Percentiles rank a stretch among this genome's conserved stretches.
Conservation (phyloP, 1,140 invertebrate species). For the Pogonognathellus flavescens region DNA sequence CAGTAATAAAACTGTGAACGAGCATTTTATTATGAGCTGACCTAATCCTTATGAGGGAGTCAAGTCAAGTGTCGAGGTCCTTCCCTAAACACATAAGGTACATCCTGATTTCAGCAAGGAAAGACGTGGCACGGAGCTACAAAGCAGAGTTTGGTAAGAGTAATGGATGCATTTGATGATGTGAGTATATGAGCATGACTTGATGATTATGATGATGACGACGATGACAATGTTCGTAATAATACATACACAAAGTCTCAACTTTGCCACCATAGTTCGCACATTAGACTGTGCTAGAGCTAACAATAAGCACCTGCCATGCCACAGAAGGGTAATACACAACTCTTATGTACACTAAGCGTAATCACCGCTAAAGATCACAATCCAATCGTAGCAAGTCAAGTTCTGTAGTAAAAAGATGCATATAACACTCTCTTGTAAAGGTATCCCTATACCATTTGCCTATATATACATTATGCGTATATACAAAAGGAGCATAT, state of each 20-base stretch:
- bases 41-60: conserved; percentile 51
- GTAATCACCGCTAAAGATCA: conserved; percentile 30
- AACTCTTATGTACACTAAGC: conserved; percentile 29
- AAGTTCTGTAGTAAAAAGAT: conserved; percentile 17
- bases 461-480: neutral
- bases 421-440: neutral
- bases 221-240: conserved; percentile 34
- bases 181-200: conserved; percentile 28
- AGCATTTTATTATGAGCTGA: conserved; percentile 53
- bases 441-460: neutral
- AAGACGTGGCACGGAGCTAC: neutral
- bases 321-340: conserved; percentile 13
- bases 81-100: conserved; percentile 15
- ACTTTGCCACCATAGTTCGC: neutral
- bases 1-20: conserved; percentile 43
- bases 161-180: conserved; percentile 34
- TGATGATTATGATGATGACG: conserved; percentile 49
- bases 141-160: conserved; percentile 2
- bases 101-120: neutral
- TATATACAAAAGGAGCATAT: neutral
- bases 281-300: neutral
- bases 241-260: conserved; percentile 31
- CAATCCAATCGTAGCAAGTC: conserved; percentile 18
- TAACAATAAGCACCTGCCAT: conserved; percentile 18
- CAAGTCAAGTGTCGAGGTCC: neutral